Conservation (phyloP, 1,140 invertebrate genomes). For the Phortica variegata region DNA sequence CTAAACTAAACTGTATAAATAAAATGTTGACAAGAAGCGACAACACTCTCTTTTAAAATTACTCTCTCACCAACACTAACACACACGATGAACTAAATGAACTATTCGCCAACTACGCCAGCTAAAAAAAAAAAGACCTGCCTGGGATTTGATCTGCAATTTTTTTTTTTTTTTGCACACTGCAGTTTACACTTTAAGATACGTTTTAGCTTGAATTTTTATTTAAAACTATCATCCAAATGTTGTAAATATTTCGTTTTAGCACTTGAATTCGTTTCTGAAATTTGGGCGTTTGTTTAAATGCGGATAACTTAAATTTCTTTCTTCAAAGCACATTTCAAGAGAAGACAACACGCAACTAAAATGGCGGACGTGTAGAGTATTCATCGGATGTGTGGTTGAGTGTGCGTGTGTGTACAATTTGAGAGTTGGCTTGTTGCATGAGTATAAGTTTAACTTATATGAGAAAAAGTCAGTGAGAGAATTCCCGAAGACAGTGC, state of each 20-base stretch:
- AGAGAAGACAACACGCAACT: constrained; percentile 23
- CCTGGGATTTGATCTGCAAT: constrained; percentile 33
- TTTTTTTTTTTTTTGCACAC: constrained; percentile 43
- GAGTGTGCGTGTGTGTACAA: background rate
- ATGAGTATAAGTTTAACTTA: too few species aligned
- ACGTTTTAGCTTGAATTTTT: constrained; percentile 34
- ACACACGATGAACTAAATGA: constrained; percentile 16
- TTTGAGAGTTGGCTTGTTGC: too few species aligned
- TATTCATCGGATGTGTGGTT: background rate
- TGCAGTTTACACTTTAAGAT: constrained; percentile 42
- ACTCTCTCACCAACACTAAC: constrained; percentile 1
- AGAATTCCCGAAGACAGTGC: too few species aligned
- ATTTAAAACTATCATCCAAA: constrained; percentile 24
- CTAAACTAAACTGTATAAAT: background rate
- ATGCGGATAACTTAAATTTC: constrained; percentile 40
- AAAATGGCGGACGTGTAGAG: constrained; percentile 18
- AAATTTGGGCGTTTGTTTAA: constrained; percentile 35
- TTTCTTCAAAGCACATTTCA: constrained; percentile 21
- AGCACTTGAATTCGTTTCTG: constrained; percentile 38
- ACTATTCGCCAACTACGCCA: constrained; percentile 26
- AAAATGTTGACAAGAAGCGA: constrained; percentile 11
- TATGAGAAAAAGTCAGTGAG: too few species aligned
- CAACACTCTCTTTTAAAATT: constrained; percentile 7
- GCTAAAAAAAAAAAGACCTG: constrained; percentile 15
- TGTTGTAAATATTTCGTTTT: constrained; percentile 25